Evolutionary conservation across 2,888 invertebrate genomes (phyloP), one percentile per base, ranked within the genome.

Genomic region (Buathra laborator): DNA sequence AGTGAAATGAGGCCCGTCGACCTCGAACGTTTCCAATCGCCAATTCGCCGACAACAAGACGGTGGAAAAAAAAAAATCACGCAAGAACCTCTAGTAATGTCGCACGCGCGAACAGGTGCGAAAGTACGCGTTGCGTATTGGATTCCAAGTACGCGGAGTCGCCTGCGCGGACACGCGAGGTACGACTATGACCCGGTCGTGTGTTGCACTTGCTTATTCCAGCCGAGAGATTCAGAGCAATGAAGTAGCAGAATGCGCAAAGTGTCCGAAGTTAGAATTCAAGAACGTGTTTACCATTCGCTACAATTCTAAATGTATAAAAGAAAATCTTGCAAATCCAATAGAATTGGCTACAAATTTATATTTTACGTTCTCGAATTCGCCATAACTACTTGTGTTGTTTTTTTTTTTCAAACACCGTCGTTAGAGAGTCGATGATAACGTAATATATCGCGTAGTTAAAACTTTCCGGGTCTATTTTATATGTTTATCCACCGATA

Each of bases 101-200:
- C 72, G 74, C 37, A 70, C 82, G 79, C 80, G 84, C 37, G 37
- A 37, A 77, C 83, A 86, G 86, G 86, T 86, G 86, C 83, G 84
- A 86, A 86, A 83, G 64, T 62, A 29, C 53, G 68, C 72, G 77
- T 84, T 84, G 84, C 86, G 84, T 70, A 84, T 80, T 19, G 53
- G 64, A 84, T 84, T 84, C 86, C 84, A 59, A 70, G 83, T 86
- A 81, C 16, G 68, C 43, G 19, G 16, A 37, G 32, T 24, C 62
- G 62, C 16, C 48, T 19, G 70, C 48, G 56, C 43, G 29, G 76
- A n/a, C 1, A 37, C 66, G 19, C 37, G 37, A 9, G 37, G 48
- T 19, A 66, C 32, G 51, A 51, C 37, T 9, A 43, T 76, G 64
- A 75, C 64, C 74, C 74, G 74, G 72, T 43, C 46, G 62, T 62